Percentiles rank a stretch among this genome's conserved stretches.
phyloP scores from a whole-genome alignment of 2,113 vertebrate genomes.

The Probosciger aterrimus region DNA sequence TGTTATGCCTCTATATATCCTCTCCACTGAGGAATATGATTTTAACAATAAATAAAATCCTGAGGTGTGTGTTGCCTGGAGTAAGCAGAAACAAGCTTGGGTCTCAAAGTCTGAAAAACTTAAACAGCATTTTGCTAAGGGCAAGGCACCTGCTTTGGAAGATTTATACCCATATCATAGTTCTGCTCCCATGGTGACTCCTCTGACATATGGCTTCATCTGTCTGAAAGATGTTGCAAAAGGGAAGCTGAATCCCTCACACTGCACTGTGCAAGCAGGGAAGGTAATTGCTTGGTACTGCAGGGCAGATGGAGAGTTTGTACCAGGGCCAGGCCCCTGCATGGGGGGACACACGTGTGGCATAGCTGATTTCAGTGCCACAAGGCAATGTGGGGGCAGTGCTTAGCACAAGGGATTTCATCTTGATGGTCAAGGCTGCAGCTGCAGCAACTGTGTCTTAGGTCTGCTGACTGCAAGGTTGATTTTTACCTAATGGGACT shows the following conservation, averaged over 20 bases:
- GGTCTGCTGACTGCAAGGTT: neutral
- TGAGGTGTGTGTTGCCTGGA: neutral
- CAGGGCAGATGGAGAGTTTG: neutral
- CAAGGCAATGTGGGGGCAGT: accelerated
- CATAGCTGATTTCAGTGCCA: neutral
- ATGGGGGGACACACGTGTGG: accelerated
- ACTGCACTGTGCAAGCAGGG: neutral
- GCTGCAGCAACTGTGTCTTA: neutral
- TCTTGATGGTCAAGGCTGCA: neutral
- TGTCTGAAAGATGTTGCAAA: neutral
- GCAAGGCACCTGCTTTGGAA: neutral
- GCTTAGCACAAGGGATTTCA: neutral
- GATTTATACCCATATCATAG: neutral
- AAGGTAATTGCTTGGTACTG: neutral
- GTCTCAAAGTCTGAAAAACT: neutral
- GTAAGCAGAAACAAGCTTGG: neutral
- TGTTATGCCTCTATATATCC: neutral
- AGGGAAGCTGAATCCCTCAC: neutral
- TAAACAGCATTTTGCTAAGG: neutral
- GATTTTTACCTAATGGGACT: constrained; percentile 84
- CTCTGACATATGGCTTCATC: neutral
- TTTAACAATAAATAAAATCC: neutral
- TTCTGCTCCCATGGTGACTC: neutral
- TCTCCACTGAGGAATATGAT: neutral
- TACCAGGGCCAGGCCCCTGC: neutral